Evolutionary conservation across 2,113 vertebrate species (phyloP).

Genomic region (Rhadina sibilatrix): DNA sequence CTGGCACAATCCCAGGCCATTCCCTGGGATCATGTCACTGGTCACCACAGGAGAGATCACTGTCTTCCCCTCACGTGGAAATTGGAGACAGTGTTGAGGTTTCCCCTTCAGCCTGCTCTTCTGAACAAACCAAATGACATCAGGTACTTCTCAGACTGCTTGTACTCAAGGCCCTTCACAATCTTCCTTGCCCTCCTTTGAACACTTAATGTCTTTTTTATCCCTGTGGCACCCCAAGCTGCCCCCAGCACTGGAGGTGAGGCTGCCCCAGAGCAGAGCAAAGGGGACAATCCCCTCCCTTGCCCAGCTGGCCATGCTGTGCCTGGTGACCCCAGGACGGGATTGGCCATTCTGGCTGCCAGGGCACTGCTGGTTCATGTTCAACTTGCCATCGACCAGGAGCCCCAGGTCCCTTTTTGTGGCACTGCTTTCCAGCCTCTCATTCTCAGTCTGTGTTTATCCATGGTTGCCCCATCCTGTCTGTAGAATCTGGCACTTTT

Average conservation of each 20-base stretch:
- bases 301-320: accelerated
- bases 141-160: not conserved
- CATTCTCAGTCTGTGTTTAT: accelerated
- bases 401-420: accelerated
- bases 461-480: not conserved
- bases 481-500: not conserved
- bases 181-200: not conserved
- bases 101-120: not conserved
- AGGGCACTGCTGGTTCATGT: not conserved
- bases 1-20: no score
- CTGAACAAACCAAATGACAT: not conserved
- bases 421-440: accelerated
- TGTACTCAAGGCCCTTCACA: not conserved
- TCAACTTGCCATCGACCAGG: accelerated
- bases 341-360: not conserved
- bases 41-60: not conserved
- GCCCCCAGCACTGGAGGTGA: accelerated
- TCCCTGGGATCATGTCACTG: not conserved
- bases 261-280: accelerated
- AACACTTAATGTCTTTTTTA: not conserved
- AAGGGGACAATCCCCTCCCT: not conserved
- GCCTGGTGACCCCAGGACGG: not conserved
- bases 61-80: accelerated
- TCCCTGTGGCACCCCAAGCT: accelerated
- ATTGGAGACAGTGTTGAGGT: not conserved